Base-by-base conservation (phyloP, 2,797 vertebrate species). In the Melopsittacus undulatus region DNA sequence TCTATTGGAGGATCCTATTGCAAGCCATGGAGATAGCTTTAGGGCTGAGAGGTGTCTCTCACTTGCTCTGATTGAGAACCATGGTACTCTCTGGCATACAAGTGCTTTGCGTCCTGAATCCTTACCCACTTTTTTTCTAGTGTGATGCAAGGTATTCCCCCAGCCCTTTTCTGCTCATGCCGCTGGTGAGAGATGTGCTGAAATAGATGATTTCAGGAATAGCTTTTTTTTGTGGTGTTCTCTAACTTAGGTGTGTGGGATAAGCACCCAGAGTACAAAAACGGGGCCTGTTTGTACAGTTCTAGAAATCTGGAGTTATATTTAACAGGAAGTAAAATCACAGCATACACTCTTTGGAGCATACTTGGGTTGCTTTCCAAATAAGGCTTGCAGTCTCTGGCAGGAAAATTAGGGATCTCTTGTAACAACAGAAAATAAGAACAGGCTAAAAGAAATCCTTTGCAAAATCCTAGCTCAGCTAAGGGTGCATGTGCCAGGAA, bases 321-420 rank as follows among this genome's bases (percentile, higher is more conserved):
- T 93, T 90, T 91, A 92, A 91, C 70, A 91, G 87, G 85, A 94
- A 93, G 82, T 87, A 90, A 82, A 95, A 64, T 92, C 84, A 73
- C 59, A 52, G 63, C 69, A 43, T 59, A 75, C 15, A 4, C 70
- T 89, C 48, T 89, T 89, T 61, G 70, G 80, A 94, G 59, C 82
- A 17, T 76, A 79, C 70, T 94, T 63, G 67, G 59, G 43, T 95
- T 83, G 81, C 87, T 70, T 95, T 91, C 89, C 92, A 89, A 94
- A 89, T 83, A 93, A 91, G 88, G 88, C 74, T 88, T 88, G 76
- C 24, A 63, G 69, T 67, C 91, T 83, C 91, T 96, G 89, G 89
- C 87, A 75, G 49, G 79, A 92, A 86, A 87, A 95, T 62, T 72
- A 57, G 54, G 57, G 49, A 82, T 95, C 63, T 81, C 77, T 90